Evolutionary conservation across 2,797 vertebrate genomes (phyloP).

Genomic region (Champsocephalus esox): DNA sequence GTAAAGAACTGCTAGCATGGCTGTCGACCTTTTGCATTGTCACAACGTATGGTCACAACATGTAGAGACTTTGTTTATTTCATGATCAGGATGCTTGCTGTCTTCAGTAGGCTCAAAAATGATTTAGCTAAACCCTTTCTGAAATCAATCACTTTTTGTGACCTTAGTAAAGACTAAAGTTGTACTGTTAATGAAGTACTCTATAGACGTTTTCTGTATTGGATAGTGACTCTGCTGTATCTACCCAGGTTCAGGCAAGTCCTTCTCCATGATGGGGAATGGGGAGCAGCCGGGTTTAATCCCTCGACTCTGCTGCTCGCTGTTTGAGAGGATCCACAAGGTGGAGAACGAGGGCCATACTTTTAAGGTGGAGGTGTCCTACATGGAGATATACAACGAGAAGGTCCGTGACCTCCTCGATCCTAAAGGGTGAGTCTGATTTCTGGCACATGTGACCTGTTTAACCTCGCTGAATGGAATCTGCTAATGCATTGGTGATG

Average conservation of each 20-base stretch:
- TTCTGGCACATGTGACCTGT: slow-evolving; percentile 6
- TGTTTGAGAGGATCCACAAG: slow-evolving; percentile 93
- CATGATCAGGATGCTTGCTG: background rate
- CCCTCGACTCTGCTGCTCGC: slow-evolving; percentile 95
- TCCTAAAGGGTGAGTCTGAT: slow-evolving; percentile 94
- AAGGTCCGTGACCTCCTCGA: slow-evolving; percentile 97
- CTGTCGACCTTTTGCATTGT: background rate
- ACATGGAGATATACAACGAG: slow-evolving; percentile 99
- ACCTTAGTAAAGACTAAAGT: background rate
- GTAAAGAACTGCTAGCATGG: background rate
- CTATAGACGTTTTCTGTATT: background rate
- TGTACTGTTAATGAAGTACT: background rate
- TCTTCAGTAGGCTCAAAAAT: background rate
- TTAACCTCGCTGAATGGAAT: slow-evolving; percentile 3
- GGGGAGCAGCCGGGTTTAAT: slow-evolving; percentile 96
- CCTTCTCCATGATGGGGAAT: slow-evolving; percentile 99
- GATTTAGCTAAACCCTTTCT: background rate
- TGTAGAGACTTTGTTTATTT: background rate
- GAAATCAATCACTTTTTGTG: background rate
- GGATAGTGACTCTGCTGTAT: slow-evolving; percentile 31
- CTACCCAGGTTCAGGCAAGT: slow-evolving; percentile 95
- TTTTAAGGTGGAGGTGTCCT: slow-evolving; percentile 98
- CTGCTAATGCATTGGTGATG: slow-evolving; percentile 26
- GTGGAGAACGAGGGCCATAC: slow-evolving; percentile 90
- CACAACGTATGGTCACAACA: background rate